A percentile compares a stretch with the other conserved stretches of the same genome.
Conservation (phyloP, 2,113 vertebrate genomes). For the Neodontobutis hainanensis region DNA sequence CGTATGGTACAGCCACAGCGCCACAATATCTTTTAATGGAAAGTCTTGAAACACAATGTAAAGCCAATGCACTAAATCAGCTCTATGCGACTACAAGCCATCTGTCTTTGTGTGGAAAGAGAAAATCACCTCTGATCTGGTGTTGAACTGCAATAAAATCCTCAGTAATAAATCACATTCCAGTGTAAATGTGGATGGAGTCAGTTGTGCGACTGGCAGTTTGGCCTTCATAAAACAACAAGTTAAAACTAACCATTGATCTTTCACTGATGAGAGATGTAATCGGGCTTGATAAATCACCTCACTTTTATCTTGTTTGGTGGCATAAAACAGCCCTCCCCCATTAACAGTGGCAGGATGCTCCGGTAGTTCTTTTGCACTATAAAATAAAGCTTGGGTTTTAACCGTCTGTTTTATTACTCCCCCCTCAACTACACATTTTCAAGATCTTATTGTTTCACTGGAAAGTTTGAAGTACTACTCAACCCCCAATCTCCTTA, state of each 20-base stretch:
- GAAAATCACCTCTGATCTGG: slow-evolving; percentile 52
- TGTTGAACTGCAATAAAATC: slow-evolving; percentile 58
- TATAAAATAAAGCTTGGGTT: slow-evolving; percentile 27
- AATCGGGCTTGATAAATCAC: slow-evolving; percentile 58
- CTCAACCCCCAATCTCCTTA: neutral
- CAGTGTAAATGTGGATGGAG: slow-evolving; percentile 35
- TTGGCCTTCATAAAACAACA: slow-evolving; percentile 45
- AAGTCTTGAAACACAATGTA: slow-evolving; percentile 52
- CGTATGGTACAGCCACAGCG: slow-evolving; percentile 54
- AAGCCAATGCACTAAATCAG: slow-evolving; percentile 51
- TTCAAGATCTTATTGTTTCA: slow-evolving; percentile 1
- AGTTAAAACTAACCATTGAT: slow-evolving; percentile 46
- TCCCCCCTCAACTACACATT: neutral
- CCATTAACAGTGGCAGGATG: slow-evolving; percentile 31
- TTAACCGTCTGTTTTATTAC: slow-evolving; percentile 14
- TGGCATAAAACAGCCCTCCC: slow-evolving; percentile 32
- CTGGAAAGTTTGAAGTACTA: neutral
- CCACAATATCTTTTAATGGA: slow-evolving; percentile 47
- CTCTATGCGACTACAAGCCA: slow-evolving; percentile 40
- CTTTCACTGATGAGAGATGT: slow-evolving; percentile 44
- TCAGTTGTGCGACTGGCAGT: slow-evolving; percentile 43
- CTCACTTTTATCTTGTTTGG: slow-evolving; percentile 40
- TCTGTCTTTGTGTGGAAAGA: slow-evolving; percentile 51
- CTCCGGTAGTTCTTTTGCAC: slow-evolving; percentile 16
- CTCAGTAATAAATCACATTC: slow-evolving; percentile 32